These are phyloP conservation scores for Falco punctatus DNA, from an alignment of 2,113 vertebrate species.

Conservation along the genomic window DNA sequence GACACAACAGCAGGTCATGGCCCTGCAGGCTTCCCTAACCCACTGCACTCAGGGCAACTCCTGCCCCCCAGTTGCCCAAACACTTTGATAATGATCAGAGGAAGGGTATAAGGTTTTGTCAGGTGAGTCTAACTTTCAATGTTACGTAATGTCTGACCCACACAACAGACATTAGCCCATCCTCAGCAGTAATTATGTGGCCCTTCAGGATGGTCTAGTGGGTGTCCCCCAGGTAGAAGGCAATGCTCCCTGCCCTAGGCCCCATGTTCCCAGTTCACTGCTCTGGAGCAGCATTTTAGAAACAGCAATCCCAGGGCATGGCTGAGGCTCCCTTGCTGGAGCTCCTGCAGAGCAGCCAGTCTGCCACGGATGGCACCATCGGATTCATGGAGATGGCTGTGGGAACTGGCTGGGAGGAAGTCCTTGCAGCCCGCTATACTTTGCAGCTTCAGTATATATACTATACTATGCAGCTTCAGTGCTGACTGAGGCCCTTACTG, in stretches of 20 bases:
- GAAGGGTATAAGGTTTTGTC: not conserved
- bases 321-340: not conserved
- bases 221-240: not conserved
- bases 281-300: not conserved
- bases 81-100: not conserved
- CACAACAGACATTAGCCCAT: too few species aligned
- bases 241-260: not conserved
- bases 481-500: not conserved
- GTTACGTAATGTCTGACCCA: not conserved
- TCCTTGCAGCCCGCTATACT: fast-evolving
- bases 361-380: fast-evolving
- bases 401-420: not conserved
- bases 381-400: not conserved
- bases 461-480: too few species aligned
- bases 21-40: fast-evolving
- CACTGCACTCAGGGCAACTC: fast-evolving
- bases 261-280: fast-evolving
- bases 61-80: not conserved
- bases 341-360: not conserved
- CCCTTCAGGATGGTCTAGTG: too few species aligned
- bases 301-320: not conserved
- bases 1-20: fast-evolving
- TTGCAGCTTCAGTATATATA: too few species aligned
- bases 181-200: too few species aligned
- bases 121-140: not conserved